A percentile compares a stretch with the other conserved stretches of the same genome.
These are phyloP conservation scores for Scophthalmus maximus DNA, from an alignment of 2,113 vertebrate species.

Conservation along the genomic window DNA sequence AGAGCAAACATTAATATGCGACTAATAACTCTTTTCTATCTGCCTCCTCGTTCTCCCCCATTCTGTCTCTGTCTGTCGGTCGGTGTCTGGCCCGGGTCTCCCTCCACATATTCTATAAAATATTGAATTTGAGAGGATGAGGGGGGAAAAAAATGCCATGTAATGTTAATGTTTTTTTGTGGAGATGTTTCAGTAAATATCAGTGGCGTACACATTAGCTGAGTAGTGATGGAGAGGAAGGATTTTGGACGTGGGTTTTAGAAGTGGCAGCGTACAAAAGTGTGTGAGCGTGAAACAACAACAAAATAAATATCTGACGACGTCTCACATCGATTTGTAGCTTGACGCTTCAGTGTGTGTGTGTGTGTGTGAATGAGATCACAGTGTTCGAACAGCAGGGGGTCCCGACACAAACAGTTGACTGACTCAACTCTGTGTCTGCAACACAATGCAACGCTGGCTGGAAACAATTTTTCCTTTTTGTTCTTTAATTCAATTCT, in stretches of 20 bases:
- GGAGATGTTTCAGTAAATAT: slow-evolving; percentile 24
- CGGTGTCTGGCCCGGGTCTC: slow-evolving; percentile 14
- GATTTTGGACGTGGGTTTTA: not conserved
- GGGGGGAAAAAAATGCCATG: slow-evolving; percentile 27
- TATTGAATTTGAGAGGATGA: slow-evolving; percentile 53
- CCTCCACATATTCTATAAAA: slow-evolving; percentile 28
- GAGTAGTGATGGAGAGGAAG: not conserved
- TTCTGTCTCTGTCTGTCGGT: slow-evolving; percentile 41
- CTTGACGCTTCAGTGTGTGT: no score
- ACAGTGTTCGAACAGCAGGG: not conserved
- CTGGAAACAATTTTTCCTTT: not conserved
- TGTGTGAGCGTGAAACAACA: not conserved
- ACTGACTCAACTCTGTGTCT: not conserved
- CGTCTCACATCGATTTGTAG: no score
- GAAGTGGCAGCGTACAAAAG: not conserved
- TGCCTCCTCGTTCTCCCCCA: slow-evolving; percentile 30
- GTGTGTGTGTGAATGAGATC: not conserved
- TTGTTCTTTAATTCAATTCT: not conserved
- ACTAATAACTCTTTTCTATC: slow-evolving; percentile 71
- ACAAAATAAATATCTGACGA: not conserved
- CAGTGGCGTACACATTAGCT: slow-evolving; percentile 6
- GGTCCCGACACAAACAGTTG: not conserved
- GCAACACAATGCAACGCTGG: not conserved
- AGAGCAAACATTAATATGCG: slow-evolving; percentile 79
- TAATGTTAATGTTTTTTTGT: slow-evolving; percentile 10